Evolutionary conservation across 2,113 vertebrate species (phyloP), one percentile per base, ranked within the genome.

Genomic region (Lepus americanus): DNA sequence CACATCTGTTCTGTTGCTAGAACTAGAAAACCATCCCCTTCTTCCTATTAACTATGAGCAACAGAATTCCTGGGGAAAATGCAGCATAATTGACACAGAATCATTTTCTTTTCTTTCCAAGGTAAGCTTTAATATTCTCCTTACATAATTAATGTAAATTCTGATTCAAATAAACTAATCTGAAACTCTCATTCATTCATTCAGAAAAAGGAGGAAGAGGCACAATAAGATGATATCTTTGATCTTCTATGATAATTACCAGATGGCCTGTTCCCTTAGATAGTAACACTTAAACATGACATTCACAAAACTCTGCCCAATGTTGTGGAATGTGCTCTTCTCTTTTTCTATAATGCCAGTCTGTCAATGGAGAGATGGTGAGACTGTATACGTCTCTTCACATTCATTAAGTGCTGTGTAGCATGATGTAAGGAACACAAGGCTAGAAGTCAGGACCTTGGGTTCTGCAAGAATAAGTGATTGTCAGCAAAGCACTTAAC

Each of bases 1-100:
- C 94, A 98, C 96, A 98, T 97, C 97, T 98, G 97, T 97, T 98
- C 96, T 96, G 83, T 97, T 97, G 70, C 91, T 96, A 83, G 51
- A 83, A 92, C 93, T 11, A 59, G 80, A 97, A 98, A 97, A 96
- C 80, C 95, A 96, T 87, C 84, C 64, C 36, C 59, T 92, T 81
- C 72, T 86, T 89, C 83, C 36, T 95, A 94, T 97, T 95, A 96
- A 95, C 55, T 79, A 66, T 23, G 17, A 0, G 0, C 61, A 88
- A 92, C 55, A 96, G 59, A 97, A 95, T 27, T 97, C 67, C 82
- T 83, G 49, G 59, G 78, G 59, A 76, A 95, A 97, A 97, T 33
- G 77, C 66, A n/a, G 10, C 67, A 64, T 63, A 89, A 83, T 61
- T 31, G 23, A 92, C 70, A 96, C 94, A 93, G 16, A 70, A 1